Base-by-base conservation (phyloP, 2,797 vertebrate species). In the Gambusia yucatana region DNA sequence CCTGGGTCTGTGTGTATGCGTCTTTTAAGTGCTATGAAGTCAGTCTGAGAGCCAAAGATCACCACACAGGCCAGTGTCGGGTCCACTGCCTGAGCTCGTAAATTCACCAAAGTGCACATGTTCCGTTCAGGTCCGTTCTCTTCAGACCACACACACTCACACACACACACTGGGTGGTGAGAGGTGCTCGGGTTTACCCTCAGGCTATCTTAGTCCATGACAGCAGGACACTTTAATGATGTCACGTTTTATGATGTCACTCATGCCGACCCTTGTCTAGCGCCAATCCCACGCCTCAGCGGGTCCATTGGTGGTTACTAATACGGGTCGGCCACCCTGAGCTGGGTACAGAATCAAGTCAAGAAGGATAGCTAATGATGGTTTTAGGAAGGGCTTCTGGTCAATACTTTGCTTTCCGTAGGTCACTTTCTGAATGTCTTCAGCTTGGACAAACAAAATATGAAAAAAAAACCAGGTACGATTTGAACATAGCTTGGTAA, bases 231-330 rank as follows among this genome's bases (percentile, higher is more conserved):
- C 87, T 93, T 93, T 92, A 93, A 94, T 93, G 92, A 91, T 94
- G 92, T 95, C 92, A 94, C 91, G 88, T 88, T 93, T 93, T 93
- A 93, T 93, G 92, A 92, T 94, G 92, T 95, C 93, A 94, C 91
- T 77, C 36, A 6, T 5, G 4, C 70, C 89, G 93, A 94, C 93
- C 94, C 93, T 91, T 91, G 87, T 84, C 86, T 90, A n/a, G 78
- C 88, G 92, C 93, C 94, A 94, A 91, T 95, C 87, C 91, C 89
- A 92, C 43, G 70, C 89, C 78, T 91, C 86, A 80, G 10, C 78
- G 81, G 88, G 82, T 77, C 70, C 81, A 75, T 86, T 82, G 90
- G 79, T 46, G 78, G 90, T 48, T 76, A 83, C 28, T 81, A 43
- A 77, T 82, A 71, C 47, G 70, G 14, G 16, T 44, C 16, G 57